Conservation (phyloP, 2,888 invertebrate species). For the Dione juno region DNA sequence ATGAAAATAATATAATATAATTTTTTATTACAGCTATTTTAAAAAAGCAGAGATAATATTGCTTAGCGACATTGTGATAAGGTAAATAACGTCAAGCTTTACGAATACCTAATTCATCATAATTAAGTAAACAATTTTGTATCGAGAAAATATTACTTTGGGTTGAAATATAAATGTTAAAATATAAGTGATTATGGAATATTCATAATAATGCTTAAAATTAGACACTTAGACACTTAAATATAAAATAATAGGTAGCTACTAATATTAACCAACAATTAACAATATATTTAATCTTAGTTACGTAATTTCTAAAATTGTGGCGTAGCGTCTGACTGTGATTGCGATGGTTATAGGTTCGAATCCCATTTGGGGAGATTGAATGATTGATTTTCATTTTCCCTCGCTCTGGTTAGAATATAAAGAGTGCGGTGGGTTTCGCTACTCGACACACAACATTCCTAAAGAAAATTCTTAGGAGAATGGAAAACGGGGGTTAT, state of each 20-base stretch:
- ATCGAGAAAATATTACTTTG: neutral
- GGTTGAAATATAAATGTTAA: neutral
- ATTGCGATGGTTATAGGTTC: neutral
- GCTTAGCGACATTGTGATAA: constrained; percentile 28
- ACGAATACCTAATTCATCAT: constrained; percentile 28
- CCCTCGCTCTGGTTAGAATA: neutral
- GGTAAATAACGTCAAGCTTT: constrained; percentile 27
- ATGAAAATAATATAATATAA: neutral
- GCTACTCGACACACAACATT: neutral
- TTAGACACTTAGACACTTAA: neutral
- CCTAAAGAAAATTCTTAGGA: neutral
- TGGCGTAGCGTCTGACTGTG: neutral
- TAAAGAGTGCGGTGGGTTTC: neutral
- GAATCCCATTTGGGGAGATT: neutral
- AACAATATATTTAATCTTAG: too few relatives aligned
- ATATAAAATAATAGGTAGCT: neutral
- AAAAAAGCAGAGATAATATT: constrained; percentile 11
- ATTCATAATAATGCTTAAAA: neutral
- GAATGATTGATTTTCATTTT: neutral
- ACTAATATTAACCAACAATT: too few relatives aligned
- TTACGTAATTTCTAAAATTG: too few relatives aligned
- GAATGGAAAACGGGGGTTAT: neutral
- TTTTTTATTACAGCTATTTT: neutral
- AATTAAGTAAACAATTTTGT: constrained; percentile 21
- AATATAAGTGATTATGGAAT: neutral